Evolutionary conservation across 37 sponge, comb jelly and placozoan genomes (phyloP), one percentile per base, ranked within the genome.

Genomic region (Cladorhizidae sp.): DNA sequence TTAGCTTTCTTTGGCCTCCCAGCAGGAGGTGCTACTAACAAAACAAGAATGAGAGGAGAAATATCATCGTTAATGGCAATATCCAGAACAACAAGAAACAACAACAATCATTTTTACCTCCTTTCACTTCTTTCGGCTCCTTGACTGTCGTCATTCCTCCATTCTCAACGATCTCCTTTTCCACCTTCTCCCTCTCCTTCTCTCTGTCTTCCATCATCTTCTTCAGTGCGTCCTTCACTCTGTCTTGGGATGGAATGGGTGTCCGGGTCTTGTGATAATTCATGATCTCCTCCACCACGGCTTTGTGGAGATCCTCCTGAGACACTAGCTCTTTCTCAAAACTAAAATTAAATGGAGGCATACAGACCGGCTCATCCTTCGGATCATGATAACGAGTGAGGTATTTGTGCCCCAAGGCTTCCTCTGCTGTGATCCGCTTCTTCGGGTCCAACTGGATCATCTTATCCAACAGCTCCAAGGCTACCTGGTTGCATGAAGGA

Each of bases 361-460:
- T 77, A 67, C 95, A 94, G 7, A 83, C 63, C 20, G 94, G 97
- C 70, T 97, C 97, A 79, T 97, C 97, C 9, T 88, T 82, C 17
- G 83, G 76, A 69, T 91, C 90, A 57, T 94, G 95, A 35, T 94
- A 94, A 15, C 56, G 85, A 29, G 81, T 40, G 61, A 97, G 82
- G 80, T 97, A 97, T 20, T 84, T 79, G 57, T 94, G 95, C 3
- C 67, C 62, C 23, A 97, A 63, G 15, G 92, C 92, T 0, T 89
- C 89, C 11, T 82, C 81, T 0, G 91, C 80, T 22, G 74, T 58
- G 21, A 85, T 7, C 20, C 97, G 72, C 39, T 86, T 49, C 41
- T 56, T 80, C 21, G 95, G 95, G 36, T 86, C 82, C 38, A 95
- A 72, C 63, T 83, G 82, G 22, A 97, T 43, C 89, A 97, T 74